Evolutionary conservation across 2,113 vertebrate species (phyloP).

Genomic region (Salvelinus namaycush): DNA sequence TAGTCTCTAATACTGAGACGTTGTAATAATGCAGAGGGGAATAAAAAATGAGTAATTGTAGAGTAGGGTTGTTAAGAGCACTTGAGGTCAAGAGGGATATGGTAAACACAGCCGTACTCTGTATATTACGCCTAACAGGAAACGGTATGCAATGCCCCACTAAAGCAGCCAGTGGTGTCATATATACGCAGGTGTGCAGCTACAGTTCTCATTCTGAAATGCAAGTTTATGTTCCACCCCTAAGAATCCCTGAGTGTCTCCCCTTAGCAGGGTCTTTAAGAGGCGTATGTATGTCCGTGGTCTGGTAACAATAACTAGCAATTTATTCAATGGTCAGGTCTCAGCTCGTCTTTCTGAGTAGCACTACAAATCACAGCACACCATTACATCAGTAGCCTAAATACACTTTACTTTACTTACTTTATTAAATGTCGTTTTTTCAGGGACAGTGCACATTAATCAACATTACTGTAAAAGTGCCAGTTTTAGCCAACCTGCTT

Average conservation of each 20-base stretch:
- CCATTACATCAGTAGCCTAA: slow-evolving; percentile 27
- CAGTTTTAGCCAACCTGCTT: no score
- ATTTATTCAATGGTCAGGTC: slow-evolving; percentile 18
- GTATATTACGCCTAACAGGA: background rate
- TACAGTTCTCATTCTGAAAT: slow-evolving; percentile 37
- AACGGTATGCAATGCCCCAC: background rate
- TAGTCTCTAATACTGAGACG: background rate
- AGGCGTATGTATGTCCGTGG: slow-evolving; percentile 11
- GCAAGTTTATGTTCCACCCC: background rate
- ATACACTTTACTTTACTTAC: background rate
- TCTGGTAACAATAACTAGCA: background rate
- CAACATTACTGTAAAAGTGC: no score
- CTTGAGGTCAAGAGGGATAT: slow-evolving; percentile 30
- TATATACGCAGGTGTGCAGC: slow-evolving; percentile 1
- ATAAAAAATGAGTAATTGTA: slow-evolving; percentile 21
- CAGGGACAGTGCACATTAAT: no score
- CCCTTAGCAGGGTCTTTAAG: slow-evolving; percentile 12
- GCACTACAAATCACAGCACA: slow-evolving; percentile 29
- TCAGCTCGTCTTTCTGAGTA: slow-evolving; percentile 20
- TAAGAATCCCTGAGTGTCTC: background rate
- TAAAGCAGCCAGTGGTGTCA: background rate
- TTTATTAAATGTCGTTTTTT: no score
- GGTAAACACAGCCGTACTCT: background rate
- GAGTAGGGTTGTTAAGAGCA: slow-evolving; percentile 9
- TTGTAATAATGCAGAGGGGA: slow-evolving; percentile 30